phyloP scores from a whole-genome alignment of 2,113 vertebrate genomes.

The Urocynchramus pylzowi region DNA sequence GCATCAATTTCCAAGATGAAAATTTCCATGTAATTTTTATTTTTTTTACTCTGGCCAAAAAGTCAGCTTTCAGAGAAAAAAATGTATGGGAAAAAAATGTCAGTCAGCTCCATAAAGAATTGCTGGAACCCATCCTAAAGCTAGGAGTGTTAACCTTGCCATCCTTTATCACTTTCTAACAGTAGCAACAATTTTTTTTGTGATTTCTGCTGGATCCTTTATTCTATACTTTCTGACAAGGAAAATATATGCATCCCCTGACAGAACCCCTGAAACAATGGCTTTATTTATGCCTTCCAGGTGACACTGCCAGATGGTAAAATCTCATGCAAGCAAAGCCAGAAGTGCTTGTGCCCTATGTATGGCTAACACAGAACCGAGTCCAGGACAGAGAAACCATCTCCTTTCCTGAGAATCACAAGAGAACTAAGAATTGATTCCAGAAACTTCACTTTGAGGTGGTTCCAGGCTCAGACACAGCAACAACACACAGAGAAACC shows the following conservation, averaged over 20 bases:
- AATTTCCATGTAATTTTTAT: neutral
- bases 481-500: neutral
- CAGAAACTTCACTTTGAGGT: neutral
- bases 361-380: neutral
- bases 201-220: conserved; percentile 1
- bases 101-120: neutral
- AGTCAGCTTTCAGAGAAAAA: neutral
- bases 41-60: neutral
- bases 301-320: conserved; percentile 30
- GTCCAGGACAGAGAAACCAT: neutral
- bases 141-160: neutral
- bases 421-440: neutral
- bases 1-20: neutral
- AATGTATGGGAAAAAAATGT: neutral
- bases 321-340: neutral
- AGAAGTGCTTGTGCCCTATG: neutral
- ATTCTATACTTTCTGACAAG: neutral
- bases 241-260: neutral
- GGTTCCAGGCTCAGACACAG: neutral
- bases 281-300: conserved; percentile 42
- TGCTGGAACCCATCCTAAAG: neutral
- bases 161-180: neutral
- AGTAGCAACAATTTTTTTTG: neutral
- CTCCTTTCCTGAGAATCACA: neutral
- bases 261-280: neutral